A percentile compares a stretch with the other conserved stretches of the same genome.
phyloP scores from a whole-genome alignment of 2,797 vertebrate species.

The Myotis findleyi region DNA sequence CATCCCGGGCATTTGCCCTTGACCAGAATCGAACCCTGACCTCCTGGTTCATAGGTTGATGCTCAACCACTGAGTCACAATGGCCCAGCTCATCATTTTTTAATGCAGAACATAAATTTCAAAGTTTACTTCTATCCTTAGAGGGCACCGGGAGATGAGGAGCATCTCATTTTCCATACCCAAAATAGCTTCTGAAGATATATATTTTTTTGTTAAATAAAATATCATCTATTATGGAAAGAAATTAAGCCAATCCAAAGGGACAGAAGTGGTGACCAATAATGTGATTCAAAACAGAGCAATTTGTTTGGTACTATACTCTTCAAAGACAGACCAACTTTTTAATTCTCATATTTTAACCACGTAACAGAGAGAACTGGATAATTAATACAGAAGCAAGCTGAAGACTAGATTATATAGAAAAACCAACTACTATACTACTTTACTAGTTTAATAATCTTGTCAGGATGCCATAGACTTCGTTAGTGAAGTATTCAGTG shows the following conservation, averaged over 20 bases:
- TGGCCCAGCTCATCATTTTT: neutral
- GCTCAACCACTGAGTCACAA: too few species aligned
- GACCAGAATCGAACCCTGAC: too few species aligned
- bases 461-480: neutral
- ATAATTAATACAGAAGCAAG: neutral
- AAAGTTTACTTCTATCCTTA: neutral
- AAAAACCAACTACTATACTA: neutral
- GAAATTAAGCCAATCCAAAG: neutral
- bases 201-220: neutral
- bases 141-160: neutral
- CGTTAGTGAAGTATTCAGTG: neutral
- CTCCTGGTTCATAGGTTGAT: too few species aligned
- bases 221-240: neutral
- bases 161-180: neutral
- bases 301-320: neutral
- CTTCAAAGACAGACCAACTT: neutral
- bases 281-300: neutral
- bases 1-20: too few species aligned
- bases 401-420: neutral
- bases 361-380: neutral
- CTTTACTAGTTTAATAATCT: neutral
- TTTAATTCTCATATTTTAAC: neutral
- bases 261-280: neutral
- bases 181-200: neutral
- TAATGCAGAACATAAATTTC: neutral